Base-by-base conservation (phyloP, 2,113 vertebrate species). In the Aegotheles bennettii region DNA sequence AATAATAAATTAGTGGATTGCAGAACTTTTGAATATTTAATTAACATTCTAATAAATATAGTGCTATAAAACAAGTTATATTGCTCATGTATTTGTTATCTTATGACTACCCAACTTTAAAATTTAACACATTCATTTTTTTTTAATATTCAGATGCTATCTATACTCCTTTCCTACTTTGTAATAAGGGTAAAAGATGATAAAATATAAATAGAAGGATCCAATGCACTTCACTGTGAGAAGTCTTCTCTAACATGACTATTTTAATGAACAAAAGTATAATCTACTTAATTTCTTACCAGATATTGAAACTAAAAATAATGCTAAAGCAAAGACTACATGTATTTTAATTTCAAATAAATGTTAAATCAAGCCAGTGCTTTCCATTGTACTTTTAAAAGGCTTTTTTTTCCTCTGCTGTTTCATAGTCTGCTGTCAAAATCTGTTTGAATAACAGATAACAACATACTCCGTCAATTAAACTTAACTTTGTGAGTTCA, bases 391-490 rank as follows among this genome's bases (percentile, higher is more conserved):
- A 13, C 5, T 33, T 2, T 51, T 60, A 45, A 48, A 63, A 6
- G 6, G 1, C 3, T 92, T 65, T 53, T 47, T 20, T 7, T 2
- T 8, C 13, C 40, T 8, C 10, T 4, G 1, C 7, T 26, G 1
- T 60, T 31, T 40, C 24, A 28, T 56, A 56, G 15, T 48, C 36
- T 84, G 4, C 16, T 26, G 21, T 48, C 65, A 40, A 0, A 0
- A 6, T 6, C 16, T 74, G 9, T 81, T 77, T 71, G n/a, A 12
- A 86, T n/a, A n/a, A n/a, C n/a, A n/a, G n/a, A n/a, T n/a, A n/a
- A 60, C 21, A 50, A 26, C 1, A 2, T 40, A n/a, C 13, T 54
- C 15, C 40, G 18, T 35, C 54, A 83, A 26, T 54, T 82, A 54
- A 63, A 35, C 19, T 60, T 83, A 69, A n/a, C 20, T 51, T 53